Conservation (phyloP, 92 coral and sea anemone species). For the Palythoa caribaeorum region DNA sequence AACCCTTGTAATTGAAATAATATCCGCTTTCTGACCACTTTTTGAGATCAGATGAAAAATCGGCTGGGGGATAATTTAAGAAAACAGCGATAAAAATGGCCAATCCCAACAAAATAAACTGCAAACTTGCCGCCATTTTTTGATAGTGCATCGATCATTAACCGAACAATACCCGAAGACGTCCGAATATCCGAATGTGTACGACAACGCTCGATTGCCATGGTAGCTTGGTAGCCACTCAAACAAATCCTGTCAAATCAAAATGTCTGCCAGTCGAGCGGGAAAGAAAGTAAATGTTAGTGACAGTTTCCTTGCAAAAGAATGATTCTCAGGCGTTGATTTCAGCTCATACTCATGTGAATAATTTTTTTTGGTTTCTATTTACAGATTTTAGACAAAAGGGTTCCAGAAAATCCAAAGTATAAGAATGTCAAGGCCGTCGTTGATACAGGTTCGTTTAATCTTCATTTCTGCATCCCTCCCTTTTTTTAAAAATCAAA, state of each 20-base stretch:
- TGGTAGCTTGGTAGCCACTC: constrained; percentile 85
- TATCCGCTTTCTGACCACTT: constrained; percentile 87
- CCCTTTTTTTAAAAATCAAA: background rate
- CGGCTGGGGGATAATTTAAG: constrained; percentile 86
- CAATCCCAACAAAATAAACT: constrained; percentile 57
- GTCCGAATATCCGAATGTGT: constrained; percentile 35
- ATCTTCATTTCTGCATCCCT: background rate
- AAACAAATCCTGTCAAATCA: constrained; percentile 64
- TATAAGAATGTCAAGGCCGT: constrained; percentile 91
- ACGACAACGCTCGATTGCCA: constrained; percentile 41
- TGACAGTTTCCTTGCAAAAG: constrained; percentile 13
- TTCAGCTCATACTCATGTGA: background rate
- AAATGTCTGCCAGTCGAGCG: constrained; percentile 97
- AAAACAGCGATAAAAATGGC: constrained; percentile 78
- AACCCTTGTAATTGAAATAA: constrained; percentile 81
- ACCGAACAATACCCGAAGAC: background rate
- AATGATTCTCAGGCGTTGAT: background rate
- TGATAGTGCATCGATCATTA: background rate
- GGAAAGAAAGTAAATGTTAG: constrained; percentile 92
- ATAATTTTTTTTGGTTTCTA: constrained; percentile 9
- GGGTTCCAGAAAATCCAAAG: constrained; percentile 94
- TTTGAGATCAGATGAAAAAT: constrained; percentile 72
- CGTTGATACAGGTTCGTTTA: constrained; percentile 92
- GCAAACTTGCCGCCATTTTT: constrained; percentile 65
- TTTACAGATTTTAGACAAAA: constrained; percentile 89